A percentile compares a stretch with the other conserved stretches of the same genome.
Conservation (phyloP, 2,797 vertebrate species). For the Etheostoma perlongum region DNA sequence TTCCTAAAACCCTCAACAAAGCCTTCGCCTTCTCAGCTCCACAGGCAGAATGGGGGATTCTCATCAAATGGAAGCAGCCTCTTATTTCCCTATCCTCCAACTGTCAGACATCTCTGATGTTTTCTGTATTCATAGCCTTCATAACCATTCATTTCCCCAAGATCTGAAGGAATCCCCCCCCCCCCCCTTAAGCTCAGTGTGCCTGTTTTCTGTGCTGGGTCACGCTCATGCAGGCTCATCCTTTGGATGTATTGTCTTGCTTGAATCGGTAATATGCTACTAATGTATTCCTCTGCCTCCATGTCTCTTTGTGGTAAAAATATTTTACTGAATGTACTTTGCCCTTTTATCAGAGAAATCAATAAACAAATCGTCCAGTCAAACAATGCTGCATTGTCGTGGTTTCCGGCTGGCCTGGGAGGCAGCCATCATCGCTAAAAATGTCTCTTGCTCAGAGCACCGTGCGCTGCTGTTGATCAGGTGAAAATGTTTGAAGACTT, state of each 20-base stretch:
- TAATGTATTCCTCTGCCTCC: background rate
- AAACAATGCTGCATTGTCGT: constrained; percentile 33
- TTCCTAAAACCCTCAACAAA: constrained; percentile 26
- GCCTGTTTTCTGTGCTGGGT: constrained; percentile 2
- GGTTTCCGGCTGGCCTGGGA: background rate
- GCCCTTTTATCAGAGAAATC: background rate
- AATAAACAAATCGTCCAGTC: constrained; percentile 19
- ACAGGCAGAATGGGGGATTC: constrained; percentile 2
- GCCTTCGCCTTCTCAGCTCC: constrained; percentile 11
- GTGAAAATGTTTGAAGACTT: constrained; percentile 6
- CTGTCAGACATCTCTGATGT: constrained; percentile 1
- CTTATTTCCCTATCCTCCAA: constrained; percentile 20
- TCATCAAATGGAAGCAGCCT: constrained; percentile 8
- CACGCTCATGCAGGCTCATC: background rate
- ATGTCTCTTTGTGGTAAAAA: background rate
- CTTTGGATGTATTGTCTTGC: background rate
- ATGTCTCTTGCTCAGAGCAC: background rate
- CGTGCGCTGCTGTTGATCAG: constrained; percentile 6
- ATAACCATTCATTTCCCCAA: background rate
- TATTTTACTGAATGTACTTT: background rate
- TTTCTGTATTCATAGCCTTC: constrained; percentile 36
- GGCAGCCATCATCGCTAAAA: background rate
- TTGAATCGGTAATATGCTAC: background rate
- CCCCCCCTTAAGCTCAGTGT: background rate
- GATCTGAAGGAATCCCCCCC: constrained; percentile 26